A percentile compares a stretch with the other conserved stretches of the same genome.
Evolutionary conservation across 30 jellyfish, hydroid and myxozoan species (phyloP).

Genomic region (Phacellophora camtschatica): DNA sequence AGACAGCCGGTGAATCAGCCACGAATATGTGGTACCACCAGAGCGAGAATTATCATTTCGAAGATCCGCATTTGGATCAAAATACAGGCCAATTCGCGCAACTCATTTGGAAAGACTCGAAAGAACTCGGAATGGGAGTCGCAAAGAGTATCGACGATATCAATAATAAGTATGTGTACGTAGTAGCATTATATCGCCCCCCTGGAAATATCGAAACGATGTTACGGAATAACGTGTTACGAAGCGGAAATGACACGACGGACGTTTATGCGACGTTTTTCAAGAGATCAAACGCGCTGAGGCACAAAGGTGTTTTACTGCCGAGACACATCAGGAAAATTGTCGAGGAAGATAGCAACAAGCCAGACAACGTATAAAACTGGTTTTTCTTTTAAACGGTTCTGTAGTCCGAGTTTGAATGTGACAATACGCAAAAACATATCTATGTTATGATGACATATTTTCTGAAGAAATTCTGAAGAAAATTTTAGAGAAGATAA

Average conservation of each 20-base stretch:
- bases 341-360: constrained; percentile 4
- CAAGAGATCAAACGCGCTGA: constrained; percentile 62
- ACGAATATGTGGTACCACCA: constrained; percentile 97
- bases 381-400: no score
- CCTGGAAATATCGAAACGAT: constrained; percentile 97
- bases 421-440: no score
- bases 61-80: constrained; percentile 96
- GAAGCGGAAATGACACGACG: constrained; percentile 85
- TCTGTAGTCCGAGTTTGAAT: no score
- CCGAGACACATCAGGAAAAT: constrained; percentile 7
- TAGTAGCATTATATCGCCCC: constrained; percentile 93
- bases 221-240: constrained; percentile 81
- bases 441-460: no score
- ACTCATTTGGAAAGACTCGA: constrained; percentile 92
- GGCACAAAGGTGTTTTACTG: constrained; percentile 14
- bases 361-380: no score
- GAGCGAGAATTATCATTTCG: constrained; percentile 78
- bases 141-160: constrained; percentile 98
- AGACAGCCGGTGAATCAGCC: constrained; percentile 96
- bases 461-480: no score
- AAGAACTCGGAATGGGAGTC: constrained; percentile 98
- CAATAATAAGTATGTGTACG: constrained; percentile 89
- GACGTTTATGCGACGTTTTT: constrained; percentile 94
- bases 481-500: no score
- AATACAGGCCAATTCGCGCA: constrained; percentile 99